A percentile compares a stretch with the other conserved stretches of the same genome.
phyloP scores from a whole-genome alignment of 2,113 vertebrate species.

The Pavo muticus region DNA sequence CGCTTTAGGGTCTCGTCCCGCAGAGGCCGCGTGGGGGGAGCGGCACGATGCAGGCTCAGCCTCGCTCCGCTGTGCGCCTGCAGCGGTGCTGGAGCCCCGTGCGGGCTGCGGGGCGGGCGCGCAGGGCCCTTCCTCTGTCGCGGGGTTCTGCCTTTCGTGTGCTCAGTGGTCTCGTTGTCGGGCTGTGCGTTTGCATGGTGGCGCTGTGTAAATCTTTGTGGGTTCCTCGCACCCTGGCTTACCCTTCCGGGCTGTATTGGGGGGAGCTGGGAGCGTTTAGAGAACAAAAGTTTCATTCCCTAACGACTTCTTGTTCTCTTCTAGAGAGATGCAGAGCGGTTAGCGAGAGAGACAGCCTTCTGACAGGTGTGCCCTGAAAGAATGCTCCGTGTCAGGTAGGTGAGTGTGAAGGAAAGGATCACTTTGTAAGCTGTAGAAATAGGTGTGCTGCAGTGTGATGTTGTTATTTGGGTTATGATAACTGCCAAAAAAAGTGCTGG shows the following conservation, averaged over 20 bases:
- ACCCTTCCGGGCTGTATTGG: fast-evolving
- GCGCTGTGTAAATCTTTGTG: fast-evolving
- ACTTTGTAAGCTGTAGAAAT: background rate
- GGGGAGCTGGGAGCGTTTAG: background rate
- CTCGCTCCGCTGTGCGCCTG: fast-evolving
- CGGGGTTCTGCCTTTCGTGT: no score
- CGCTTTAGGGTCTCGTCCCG: fast-evolving
- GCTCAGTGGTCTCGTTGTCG: no score
- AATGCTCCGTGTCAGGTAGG: background rate
- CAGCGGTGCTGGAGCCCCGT: background rate
- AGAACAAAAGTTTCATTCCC: background rate
- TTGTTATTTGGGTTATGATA: background rate
- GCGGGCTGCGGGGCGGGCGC: fast-evolving
- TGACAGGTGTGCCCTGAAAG: background rate
- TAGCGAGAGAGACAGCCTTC: background rate
- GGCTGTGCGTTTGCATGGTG: background rate
- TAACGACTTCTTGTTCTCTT: fast-evolving
- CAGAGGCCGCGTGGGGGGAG: fast-evolving
- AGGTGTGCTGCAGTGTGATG: background rate
- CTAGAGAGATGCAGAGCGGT: background rate
- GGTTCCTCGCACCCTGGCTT: no score
- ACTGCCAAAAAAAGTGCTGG: background rate
- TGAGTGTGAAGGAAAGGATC: background rate
- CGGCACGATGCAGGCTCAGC: fast-evolving
- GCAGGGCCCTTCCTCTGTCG: background rate